A percentile compares a stretch with the other conserved stretches of the same genome.
These are phyloP conservation scores for Dipodomys spectabilis DNA, from an alignment of 2,113 vertebrate species.

Conservation along the genomic window DNA sequence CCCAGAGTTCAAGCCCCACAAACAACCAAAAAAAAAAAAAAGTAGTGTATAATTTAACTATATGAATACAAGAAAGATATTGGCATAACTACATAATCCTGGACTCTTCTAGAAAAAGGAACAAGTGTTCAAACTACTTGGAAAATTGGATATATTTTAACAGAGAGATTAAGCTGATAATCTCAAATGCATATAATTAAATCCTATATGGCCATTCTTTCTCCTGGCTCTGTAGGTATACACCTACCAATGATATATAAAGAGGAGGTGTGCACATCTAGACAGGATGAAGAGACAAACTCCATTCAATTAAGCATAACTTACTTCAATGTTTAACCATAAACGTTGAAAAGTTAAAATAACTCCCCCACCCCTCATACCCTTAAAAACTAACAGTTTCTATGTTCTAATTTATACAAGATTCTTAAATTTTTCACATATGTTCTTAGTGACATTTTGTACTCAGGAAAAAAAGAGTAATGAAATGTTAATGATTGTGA, in stretches of 20 bases:
- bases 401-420: neutral
- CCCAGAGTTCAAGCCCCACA: too few relatives aligned
- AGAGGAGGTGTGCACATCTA: neutral
- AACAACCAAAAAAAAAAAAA: too few relatives aligned
- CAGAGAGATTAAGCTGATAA: slow-evolving; percentile 10
- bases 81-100: neutral
- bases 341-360: slow-evolving; percentile 28
- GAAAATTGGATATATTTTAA: slow-evolving; percentile 36
- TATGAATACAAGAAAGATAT: neutral
- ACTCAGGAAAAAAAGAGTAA: neutral
- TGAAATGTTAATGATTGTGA: slow-evolving; percentile 52
- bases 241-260: neutral
- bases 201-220: neutral
- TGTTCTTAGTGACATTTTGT: slow-evolving; percentile 40
- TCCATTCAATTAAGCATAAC: neutral
- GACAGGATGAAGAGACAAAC: neutral
- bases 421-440: slow-evolving; percentile 36
- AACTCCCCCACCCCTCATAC: neutral
- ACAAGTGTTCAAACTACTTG: neutral
- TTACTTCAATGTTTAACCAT: slow-evolving; percentile 5
- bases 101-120: neutral
- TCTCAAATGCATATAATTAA: slow-evolving; percentile 31
- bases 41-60: neutral
- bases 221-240: neutral
- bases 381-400: slow-evolving; percentile 17